These are phyloP conservation scores for Corythoichthys intestinalis DNA, from an alignment of 2,113 vertebrate genomes.

Conservation along the genomic window DNA sequence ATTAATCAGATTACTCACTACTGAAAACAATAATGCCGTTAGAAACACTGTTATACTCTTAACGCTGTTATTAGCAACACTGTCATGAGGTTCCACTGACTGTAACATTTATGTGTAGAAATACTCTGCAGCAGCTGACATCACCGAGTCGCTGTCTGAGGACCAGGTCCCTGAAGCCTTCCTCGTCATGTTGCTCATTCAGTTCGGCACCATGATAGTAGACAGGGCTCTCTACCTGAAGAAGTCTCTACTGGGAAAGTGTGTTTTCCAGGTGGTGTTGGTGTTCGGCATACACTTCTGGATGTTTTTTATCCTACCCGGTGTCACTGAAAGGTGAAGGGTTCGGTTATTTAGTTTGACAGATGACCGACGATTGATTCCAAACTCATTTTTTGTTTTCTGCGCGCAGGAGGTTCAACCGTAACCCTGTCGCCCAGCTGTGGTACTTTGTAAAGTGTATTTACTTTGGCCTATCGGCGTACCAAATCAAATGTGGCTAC, in stretches of 20 bases:
- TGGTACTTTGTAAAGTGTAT: slow-evolving; percentile 74
- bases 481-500: slow-evolving; percentile 71
- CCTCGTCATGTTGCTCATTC: slow-evolving; percentile 75
- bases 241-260: slow-evolving; percentile 74
- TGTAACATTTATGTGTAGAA: slow-evolving; percentile 54
- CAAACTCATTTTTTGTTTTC: neutral
- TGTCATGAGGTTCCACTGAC: neutral
- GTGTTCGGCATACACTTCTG: slow-evolving; percentile 78
- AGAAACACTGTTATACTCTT: no score
- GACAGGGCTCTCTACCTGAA: slow-evolving; percentile 75
- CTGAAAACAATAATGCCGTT: no score
- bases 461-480: slow-evolving; percentile 71
- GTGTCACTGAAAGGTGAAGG: slow-evolving; percentile 73
- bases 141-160: slow-evolving; percentile 74
- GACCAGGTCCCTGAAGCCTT: slow-evolving; percentile 77
- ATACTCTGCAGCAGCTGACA: slow-evolving; percentile 67
- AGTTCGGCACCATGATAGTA: slow-evolving; percentile 75
- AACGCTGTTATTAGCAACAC: no score
- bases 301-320: slow-evolving; percentile 79
- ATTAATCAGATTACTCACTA: no score
- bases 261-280: slow-evolving; percentile 73
- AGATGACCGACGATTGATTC: neutral
- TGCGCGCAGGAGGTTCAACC: slow-evolving; percentile 69
- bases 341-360: neutral
- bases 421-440: slow-evolving; percentile 64